Evolutionary conservation across 2,113 vertebrate genomes (phyloP).

Genomic region (Aepyceros melampus): DNA sequence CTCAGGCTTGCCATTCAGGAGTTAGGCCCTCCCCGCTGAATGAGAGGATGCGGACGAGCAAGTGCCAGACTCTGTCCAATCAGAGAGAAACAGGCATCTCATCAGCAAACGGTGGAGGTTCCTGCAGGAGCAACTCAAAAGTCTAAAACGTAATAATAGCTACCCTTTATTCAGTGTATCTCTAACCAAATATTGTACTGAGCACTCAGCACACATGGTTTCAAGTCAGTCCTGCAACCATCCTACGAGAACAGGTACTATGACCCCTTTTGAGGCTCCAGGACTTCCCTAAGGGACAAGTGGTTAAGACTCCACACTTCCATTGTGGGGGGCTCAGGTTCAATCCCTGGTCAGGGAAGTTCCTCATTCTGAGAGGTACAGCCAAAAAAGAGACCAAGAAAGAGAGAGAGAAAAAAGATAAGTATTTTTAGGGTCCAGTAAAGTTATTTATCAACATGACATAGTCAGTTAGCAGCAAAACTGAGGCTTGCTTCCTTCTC

Average conservation of each 20-base stretch:
- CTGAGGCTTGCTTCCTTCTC: background rate
- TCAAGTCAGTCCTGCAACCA: background rate
- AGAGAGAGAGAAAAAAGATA: background rate
- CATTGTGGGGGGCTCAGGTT: background rate
- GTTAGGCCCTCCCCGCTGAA: background rate
- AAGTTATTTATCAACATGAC: background rate
- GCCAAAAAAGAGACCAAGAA: background rate
- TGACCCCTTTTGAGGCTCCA: background rate
- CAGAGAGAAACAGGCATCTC: background rate
- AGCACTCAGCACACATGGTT: background rate
- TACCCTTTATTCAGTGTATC: background rate
- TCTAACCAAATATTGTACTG: background rate
- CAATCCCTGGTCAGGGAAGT: background rate
- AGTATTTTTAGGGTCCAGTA: background rate
- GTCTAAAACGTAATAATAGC: background rate
- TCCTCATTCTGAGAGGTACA: background rate
- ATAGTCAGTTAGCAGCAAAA: background rate
- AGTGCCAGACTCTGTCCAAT: background rate
- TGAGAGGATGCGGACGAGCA: background rate
- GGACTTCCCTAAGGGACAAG: background rate
- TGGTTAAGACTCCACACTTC: background rate
- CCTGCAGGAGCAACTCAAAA: background rate
- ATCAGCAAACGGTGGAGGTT: background rate
- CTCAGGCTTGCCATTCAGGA: background rate
- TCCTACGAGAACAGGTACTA: background rate